Percentiles rank a stretch among this genome's conserved stretches.
These are phyloP conservation scores for Aleiodes testaceus DNA, from an alignment of 2,888 invertebrate genomes.

Conservation along the genomic window DNA sequence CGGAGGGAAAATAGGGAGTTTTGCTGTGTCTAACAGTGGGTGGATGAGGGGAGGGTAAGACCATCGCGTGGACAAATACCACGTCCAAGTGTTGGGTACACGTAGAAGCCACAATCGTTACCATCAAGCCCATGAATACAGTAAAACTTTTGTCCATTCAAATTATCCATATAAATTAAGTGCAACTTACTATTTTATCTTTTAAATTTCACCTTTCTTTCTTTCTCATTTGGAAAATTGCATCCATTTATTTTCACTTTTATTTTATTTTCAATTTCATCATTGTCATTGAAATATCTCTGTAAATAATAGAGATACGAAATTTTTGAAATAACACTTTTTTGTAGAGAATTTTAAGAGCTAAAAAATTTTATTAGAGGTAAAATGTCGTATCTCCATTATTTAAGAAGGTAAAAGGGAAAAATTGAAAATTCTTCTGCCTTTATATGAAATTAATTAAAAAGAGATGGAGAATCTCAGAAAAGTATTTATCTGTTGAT, in stretches of 20 bases:
- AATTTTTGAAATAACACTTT: too few species aligned
- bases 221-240: background rate
- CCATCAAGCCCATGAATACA: constrained; percentile 34
- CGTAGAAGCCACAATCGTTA: constrained; percentile 21
- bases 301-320: too few species aligned
- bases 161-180: constrained; percentile 37
- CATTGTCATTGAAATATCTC: too few species aligned
- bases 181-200: constrained; percentile 24
- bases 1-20: constrained; percentile 41
- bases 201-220: constrained; percentile 39
- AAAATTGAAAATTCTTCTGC: background rate
- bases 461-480: constrained; percentile 37
- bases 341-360: too few species aligned
- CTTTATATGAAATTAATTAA: constrained; percentile 5
- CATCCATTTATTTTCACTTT: too few species aligned
- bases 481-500: constrained; percentile 47
- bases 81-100: constrained; percentile 44
- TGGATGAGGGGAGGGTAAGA: constrained; percentile 50
- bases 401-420: too few species aligned
- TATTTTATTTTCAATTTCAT: background rate
- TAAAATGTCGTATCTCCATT: too few species aligned
- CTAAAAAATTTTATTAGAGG: too few species aligned
- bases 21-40: constrained; percentile 41
- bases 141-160: constrained; percentile 41
- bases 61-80: constrained; percentile 56